Base-by-base conservation (phyloP, 1,140 invertebrate genomes). In the Delia radicum region DNA sequence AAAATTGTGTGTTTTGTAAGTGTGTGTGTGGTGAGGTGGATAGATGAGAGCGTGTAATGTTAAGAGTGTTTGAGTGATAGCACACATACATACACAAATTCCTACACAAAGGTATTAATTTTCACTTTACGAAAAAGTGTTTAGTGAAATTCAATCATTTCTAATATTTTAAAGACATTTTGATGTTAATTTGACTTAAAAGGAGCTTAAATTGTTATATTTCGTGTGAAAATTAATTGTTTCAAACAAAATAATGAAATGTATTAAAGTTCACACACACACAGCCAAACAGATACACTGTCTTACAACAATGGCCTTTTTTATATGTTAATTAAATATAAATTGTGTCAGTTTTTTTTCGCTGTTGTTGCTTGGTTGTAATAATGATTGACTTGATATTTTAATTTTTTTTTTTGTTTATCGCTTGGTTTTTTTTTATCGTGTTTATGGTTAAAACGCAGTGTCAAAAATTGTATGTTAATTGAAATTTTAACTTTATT, bases 101-200 rank as follows among this genome's bases (percentile, higher is more conserved):
- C 15, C 15, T 42, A 42, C 10, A n/a, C n/a, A 21, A 21, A 0
- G 15, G n/a, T 55, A 55, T 55, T 55, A 55, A 21, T 18, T 55
- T 55, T 55, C 48, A 55, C n/a, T 55, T 55, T 55, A 7, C n/a
- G 8, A 37, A 37, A 2, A 37, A 37, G 4, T 21, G 21, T 6
- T n/a, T 3, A 55, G 18, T 3, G 48, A 55, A 55, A 55, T 55
- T 55, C 48, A 55, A 55, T 55, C 48, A 55, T 1, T 18, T 21
- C 15, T 18, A 55, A n/a, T 21, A 0, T 55, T 55, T 3, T 21
- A 55, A 55, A 21, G 4, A 6, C 48, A 5, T 3, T 67, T 69
- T 33, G 29, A 21, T 69, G 65, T 69, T 69, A 69, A 69, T 69
- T 69, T 69, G 65, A 69, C 65, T 69, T 69, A 69, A 69, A 67